phyloP scores from a whole-genome alignment of 1,140 invertebrate genomes.

The Sitobion miscanthi region DNA sequence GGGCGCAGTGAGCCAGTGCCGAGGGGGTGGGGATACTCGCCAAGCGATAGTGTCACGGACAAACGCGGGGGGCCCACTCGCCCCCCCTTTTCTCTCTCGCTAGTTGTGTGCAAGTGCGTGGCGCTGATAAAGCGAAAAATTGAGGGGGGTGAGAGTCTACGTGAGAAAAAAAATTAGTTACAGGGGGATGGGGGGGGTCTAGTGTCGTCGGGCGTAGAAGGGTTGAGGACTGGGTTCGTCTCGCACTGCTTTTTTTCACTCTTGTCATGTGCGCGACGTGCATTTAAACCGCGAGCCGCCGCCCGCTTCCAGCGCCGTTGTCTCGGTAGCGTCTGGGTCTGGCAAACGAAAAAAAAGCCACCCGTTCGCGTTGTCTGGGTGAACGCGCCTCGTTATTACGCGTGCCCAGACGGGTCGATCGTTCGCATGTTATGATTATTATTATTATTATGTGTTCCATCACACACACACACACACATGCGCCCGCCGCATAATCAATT shows the following conservation, averaged over 20 bases:
- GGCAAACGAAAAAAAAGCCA: neutral
- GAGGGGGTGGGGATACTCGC: neutral
- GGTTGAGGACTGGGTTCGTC: neutral
- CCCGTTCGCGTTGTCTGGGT: neutral
- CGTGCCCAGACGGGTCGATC: neutral
- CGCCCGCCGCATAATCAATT: neutral
- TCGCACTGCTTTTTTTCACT: neutral
- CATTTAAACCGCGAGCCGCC: neutral
- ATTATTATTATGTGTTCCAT: neutral
- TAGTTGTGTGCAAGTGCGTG: neutral
- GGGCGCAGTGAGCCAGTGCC: neutral
- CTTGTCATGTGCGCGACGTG: neutral
- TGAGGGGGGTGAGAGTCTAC: neutral
- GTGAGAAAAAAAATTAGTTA: neutral
- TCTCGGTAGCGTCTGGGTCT: neutral
- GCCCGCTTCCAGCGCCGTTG: neutral
- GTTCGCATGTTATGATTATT: neutral
- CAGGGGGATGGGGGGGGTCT: no score
- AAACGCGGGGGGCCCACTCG: neutral
- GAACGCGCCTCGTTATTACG: neutral
- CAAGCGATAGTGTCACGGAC: conserved; percentile 32
- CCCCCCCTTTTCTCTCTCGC: neutral
- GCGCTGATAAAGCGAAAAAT: no score
- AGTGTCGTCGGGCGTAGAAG: neutral
- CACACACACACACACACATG: neutral